These are phyloP conservation scores for Pantherophis guttatus DNA, from an alignment of 2,113 vertebrate species.

Conservation along the genomic window DNA sequence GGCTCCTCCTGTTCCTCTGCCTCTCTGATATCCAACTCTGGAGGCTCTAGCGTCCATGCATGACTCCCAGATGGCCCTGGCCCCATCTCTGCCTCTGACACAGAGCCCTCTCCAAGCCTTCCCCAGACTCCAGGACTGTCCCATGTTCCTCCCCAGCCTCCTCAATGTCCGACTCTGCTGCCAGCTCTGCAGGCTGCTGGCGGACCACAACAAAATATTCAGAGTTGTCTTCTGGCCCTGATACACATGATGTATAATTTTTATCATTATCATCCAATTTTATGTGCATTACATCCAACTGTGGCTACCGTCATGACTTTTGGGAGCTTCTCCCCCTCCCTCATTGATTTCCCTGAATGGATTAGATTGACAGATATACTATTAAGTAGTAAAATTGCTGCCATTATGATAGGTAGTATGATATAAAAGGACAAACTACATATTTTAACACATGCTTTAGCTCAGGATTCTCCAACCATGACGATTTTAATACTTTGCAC, in stretches of 20 bases:
- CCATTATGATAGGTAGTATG: not conserved
- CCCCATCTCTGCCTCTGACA: too few species aligned
- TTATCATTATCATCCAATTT: not conserved
- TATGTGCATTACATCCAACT: not conserved
- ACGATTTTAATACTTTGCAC: not conserved
- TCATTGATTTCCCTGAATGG: not conserved
- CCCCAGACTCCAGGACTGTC: too few species aligned
- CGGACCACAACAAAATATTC: not conserved
- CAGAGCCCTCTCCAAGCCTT: too few species aligned
- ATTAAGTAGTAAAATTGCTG: not conserved
- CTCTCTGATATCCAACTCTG: too few species aligned
- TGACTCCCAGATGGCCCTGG: too few species aligned
- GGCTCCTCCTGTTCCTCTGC: too few species aligned
- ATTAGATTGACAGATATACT: not conserved
- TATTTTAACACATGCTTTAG: not conserved
- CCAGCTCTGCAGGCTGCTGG: too few species aligned
- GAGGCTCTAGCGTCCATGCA: too few species aligned
- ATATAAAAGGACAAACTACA: not conserved
- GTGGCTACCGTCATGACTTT: not conserved
- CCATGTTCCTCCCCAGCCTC: too few species aligned
- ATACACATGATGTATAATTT: not conserved
- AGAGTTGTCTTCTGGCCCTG: not conserved
- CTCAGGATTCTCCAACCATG: not conserved
- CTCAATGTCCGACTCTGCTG: too few species aligned
- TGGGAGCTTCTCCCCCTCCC: not conserved